Evolutionary conservation across 2,888 invertebrate species (phyloP).

Genomic region (Lasioglossum oenotherae): DNA sequence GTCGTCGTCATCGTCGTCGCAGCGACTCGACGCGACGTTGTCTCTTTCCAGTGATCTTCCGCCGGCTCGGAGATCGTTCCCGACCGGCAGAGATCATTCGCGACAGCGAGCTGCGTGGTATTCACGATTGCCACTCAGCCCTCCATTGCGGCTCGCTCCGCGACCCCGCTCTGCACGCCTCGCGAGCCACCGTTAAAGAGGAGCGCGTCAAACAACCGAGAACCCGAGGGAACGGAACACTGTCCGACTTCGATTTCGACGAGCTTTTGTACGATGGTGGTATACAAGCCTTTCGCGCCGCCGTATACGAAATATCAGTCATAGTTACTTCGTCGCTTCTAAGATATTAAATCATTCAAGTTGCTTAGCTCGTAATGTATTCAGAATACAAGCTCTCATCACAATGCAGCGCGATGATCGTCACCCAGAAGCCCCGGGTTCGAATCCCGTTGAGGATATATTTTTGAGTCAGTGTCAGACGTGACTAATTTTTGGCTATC

Average conservation of each 20-base stretch:
- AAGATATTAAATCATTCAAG: not conserved
- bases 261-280: not conserved
- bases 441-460: not conserved
- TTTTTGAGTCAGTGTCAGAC: not conserved
- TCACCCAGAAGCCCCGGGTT: not conserved
- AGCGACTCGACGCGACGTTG: constrained; percentile 41
- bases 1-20: not conserved
- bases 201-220: not conserved
- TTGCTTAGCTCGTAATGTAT: not conserved
- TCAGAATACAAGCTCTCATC: not conserved
- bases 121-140: constrained; percentile 18
- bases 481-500: not conserved
- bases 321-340: not conserved
- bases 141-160: not conserved
- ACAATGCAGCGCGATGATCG: too few species aligned
- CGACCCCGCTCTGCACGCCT: not conserved
- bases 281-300: not conserved
- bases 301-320: not conserved
- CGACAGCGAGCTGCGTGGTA: constrained; percentile 1
- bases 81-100: constrained; percentile 18
- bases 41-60: constrained; percentile 37
- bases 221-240: not conserved
- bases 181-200: not conserved
- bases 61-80: not conserved
- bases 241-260: not conserved